A percentile compares a stretch with the other conserved stretches of the same genome.
Evolutionary conservation across 2,113 vertebrate species (phyloP).

Genomic region (Neofelis nebulosa): DNA sequence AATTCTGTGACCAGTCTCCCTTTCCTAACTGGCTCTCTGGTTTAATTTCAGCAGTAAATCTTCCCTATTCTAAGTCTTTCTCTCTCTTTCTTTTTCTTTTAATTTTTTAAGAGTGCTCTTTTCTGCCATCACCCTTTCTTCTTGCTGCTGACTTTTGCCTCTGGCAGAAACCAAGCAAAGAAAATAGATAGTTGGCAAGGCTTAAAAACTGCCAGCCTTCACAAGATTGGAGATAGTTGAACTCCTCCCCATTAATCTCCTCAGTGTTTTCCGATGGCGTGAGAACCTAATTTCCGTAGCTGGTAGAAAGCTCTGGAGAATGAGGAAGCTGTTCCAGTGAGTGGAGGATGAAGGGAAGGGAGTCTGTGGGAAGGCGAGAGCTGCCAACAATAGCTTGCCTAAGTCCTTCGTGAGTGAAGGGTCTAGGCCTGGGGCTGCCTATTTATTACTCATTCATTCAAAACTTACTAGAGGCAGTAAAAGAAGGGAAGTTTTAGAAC

Average conservation of each 20-base stretch:
- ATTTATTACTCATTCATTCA: not conserved
- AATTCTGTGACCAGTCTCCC: not conserved
- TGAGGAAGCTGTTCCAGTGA: constrained; percentile 31
- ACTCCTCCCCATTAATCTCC: constrained; percentile 45
- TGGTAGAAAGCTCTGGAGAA: constrained; percentile 43
- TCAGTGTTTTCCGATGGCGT: not conserved
- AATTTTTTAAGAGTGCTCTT: not conserved
- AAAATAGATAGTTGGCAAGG: constrained; percentile 17
- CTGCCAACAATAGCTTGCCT: not conserved
- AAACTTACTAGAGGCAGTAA: not conserved
- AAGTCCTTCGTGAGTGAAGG: not conserved
- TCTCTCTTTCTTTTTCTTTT: not conserved
- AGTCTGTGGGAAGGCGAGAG: not conserved
- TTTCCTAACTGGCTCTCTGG: not conserved
- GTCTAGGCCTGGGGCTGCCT: not conserved
- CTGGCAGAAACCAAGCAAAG: constrained; percentile 52
- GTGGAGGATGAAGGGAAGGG: not conserved
- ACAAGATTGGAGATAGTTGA: not conserved
- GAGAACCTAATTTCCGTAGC: constrained; percentile 54
- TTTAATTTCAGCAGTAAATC: not conserved
- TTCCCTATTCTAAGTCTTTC: not conserved
- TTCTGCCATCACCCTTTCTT: not conserved
- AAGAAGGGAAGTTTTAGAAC: not conserved
- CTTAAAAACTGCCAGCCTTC: not conserved
- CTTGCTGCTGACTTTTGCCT: constrained; percentile 34